Percentiles rank a stretch among this genome's conserved stretches.
phyloP scores from a whole-genome alignment of 2,797 vertebrate species.

The Cacajao melanocephalus region DNA sequence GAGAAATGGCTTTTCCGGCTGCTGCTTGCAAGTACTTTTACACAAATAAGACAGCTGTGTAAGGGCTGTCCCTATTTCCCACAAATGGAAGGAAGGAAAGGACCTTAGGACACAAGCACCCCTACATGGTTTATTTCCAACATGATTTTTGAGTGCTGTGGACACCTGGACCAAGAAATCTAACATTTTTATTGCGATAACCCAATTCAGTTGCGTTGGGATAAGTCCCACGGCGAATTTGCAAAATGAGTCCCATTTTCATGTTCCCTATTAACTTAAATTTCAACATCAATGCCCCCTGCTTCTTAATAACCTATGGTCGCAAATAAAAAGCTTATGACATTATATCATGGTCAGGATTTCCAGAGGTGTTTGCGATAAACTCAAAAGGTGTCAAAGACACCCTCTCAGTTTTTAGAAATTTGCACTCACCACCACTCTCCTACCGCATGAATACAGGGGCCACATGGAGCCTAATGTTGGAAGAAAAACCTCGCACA shows the following conservation, averaged over 20 bases:
- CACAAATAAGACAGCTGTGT: rapidly evolving
- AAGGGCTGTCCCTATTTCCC: background rate
- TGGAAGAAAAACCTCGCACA: background rate
- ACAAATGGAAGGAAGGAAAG: background rate
- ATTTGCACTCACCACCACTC: too few species aligned
- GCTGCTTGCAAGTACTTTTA: background rate
- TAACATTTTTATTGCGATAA: background rate
- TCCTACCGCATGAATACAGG: background rate
- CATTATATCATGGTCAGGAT: background rate
- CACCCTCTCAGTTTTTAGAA: background rate
- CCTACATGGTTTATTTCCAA: background rate
- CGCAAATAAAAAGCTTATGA: background rate
- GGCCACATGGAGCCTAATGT: rapidly evolving
- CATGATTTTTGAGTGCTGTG: background rate
- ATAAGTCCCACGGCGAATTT: background rate
- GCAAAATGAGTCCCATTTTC: background rate
- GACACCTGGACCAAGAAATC: background rate
- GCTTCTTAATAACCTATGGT: background rate
- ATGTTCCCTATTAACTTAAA: background rate
- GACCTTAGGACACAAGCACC: background rate
- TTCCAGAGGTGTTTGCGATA: background rate
- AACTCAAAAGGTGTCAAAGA: background rate
- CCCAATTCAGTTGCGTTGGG: background rate
- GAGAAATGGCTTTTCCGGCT: background rate
- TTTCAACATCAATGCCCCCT: background rate